Percentiles rank a stretch among this genome's conserved stretches.
These are phyloP conservation scores for Peromyscus eremicus DNA, from an alignment of 2,797 vertebrate genomes.

Conservation along the genomic window DNA sequence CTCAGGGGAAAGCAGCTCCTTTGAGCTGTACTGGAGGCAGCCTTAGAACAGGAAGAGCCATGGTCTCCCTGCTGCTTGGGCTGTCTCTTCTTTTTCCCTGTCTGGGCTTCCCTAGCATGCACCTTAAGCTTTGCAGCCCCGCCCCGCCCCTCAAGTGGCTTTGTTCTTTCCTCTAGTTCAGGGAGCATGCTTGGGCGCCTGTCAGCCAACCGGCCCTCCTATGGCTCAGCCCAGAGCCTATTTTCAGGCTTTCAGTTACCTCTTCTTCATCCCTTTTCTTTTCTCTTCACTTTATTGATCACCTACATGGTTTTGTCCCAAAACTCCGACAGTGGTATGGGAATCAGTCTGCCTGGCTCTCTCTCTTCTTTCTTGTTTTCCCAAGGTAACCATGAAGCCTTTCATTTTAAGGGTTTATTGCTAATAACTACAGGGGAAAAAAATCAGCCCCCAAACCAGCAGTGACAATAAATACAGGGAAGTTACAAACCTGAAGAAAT, in stretches of 20 bases:
- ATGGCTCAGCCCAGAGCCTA: not conserved
- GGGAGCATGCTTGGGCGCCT: not conserved
- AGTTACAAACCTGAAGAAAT: slow-evolving; percentile 62
- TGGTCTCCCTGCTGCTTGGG: not conserved
- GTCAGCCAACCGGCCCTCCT: not conserved
- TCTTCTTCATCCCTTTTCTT: not conserved
- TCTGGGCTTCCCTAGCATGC: not conserved
- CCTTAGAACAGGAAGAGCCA: rapidly evolving
- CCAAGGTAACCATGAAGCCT: slow-evolving; percentile 39
- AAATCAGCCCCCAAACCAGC: not conserved
- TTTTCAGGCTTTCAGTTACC: not conserved
- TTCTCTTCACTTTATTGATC: not conserved
- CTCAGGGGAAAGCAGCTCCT: not conserved
- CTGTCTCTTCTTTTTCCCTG: not conserved
- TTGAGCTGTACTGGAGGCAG: not conserved
- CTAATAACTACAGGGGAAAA: slow-evolving; percentile 40
- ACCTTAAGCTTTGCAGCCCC: not conserved
- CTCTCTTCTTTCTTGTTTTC: not conserved
- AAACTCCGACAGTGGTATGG: not conserved
- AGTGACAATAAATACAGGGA: slow-evolving; percentile 66
- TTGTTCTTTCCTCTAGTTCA: not conserved
- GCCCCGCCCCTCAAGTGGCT: not conserved
- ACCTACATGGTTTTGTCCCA: not conserved
- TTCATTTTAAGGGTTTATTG: slow-evolving; percentile 66
- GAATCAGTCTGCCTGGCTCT: not conserved